These are phyloP conservation scores for Drosophila tropicalis DNA, from an alignment of 1,140 invertebrate genomes.

Conservation along the genomic window DNA sequence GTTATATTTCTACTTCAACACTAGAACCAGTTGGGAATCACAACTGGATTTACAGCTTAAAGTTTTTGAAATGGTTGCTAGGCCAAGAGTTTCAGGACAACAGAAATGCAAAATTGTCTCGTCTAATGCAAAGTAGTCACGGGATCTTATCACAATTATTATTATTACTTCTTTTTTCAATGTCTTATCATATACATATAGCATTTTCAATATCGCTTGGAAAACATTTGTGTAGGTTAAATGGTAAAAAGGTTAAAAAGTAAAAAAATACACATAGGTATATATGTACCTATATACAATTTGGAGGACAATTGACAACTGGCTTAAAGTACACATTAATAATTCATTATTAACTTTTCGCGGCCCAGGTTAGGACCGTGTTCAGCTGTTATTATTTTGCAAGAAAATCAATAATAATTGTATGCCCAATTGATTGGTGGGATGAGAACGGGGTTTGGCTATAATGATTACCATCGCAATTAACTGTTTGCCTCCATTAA, in stretches of 20 bases:
- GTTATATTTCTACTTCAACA: too few relatives aligned
- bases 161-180: not conserved
- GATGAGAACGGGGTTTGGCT: not conserved
- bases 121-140: too few relatives aligned
- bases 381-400: constrained; percentile 6
- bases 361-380: not conserved
- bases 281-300: not conserved
- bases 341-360: constrained; percentile 42
- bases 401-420: constrained; percentile 43
- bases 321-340: constrained; percentile 40
- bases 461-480: constrained; percentile 43
- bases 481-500: constrained; percentile 41
- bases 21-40: too few relatives aligned
- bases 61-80: not conserved
- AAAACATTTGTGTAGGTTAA: too few relatives aligned
- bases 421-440: not conserved
- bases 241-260: not conserved
- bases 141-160: too few relatives aligned
- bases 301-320: constrained; percentile 39
- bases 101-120: too few relatives aligned
- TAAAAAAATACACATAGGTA: not conserved
- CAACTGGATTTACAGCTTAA: too few relatives aligned
- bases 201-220: too few relatives aligned
- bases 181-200: not conserved
- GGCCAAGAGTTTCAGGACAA: not conserved